Evolutionary conservation across 2,797 vertebrate species (phyloP), one percentile per base, ranked within the genome.

Genomic region (Platalea minor): DNA sequence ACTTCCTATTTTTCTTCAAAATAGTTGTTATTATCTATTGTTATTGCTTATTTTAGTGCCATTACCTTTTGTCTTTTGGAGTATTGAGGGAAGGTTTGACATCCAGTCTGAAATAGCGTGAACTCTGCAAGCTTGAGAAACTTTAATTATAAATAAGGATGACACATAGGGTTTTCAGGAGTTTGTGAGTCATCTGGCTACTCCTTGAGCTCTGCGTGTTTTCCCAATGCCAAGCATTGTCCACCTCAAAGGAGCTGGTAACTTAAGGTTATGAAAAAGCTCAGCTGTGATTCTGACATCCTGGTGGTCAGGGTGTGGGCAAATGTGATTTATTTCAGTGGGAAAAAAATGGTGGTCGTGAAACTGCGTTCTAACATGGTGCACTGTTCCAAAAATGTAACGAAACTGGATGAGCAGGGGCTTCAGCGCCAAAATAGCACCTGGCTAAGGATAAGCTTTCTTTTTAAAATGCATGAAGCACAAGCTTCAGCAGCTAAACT

Each of bases 131-230:
- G 94, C 97, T 97, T 97, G 97, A 96, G 92, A 94, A 91, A 97
- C 96, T 96, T 98, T 98, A 93, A 97, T 98, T 97, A 98, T 92
- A 85, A 96, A 98, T 80, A 98, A 97, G 86, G 95, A 95, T 24
- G 94, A 96, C 76, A 97, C 95, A 50, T 61, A 97, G 82, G 97
- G 92, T 97, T 98, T 98, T 96, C 93, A 96, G 96, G 97, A 98
- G 88, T 97, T 98, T 89, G 65, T 96, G 86, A 94, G 96, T 63
- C 63, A 97, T 92, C 98, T 97, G 97, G 96, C 96, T 96, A 91
- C 16, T 78, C 93, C 88, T 98, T 83, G 41, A 98, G 97, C 81
- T 97, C 92, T 16, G 76, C 48, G 48, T 95, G 91, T 96, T 98
- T 95, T 92, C 93, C 96, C 56, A 88, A 41, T 84, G 93, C 88